Base-by-base conservation (phyloP, 2,797 vertebrate genomes). In the Erpetoichthys calabaricus region DNA sequence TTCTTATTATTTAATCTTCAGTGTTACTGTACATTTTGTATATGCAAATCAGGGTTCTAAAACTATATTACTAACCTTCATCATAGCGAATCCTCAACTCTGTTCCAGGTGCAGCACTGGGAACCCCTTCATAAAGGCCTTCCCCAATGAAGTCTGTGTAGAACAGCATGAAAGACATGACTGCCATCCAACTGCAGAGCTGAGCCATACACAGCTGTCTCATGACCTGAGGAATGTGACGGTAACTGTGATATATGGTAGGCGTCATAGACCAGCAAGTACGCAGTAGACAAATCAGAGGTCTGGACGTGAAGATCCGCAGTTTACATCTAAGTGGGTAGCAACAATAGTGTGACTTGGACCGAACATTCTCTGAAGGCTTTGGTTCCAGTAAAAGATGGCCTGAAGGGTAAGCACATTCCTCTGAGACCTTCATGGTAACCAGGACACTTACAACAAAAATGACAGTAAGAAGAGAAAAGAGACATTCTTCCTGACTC, bases 101-200 rank as follows among this genome's bases (percentile, higher is more conserved):
- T 5, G 74, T 79, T 45, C 86, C 86, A 2, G 79, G 82, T 52
- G 65, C 65, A 1, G 86, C 85, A 42, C 77, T 86, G 59, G 86
- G 85, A 41, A 86, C 79, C 0, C 86, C 86, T 56, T 71, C 67
- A 4, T 88, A 88, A 45, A 88, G 67, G 44, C 85, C 86, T 64
- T 85, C 86, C 2, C 85, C 85, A 42, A 88, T 76, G 68, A 86
- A 88, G 79, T 87, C 85, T 2, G 86, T 88, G 80, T 86, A 88
- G 72, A 88, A 88, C 7, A 88, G 82, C 78, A 86, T 84, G 52
- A 88, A 88, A 25, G 82, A 85, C 86, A 87, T 86, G 65, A 88
- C 79, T 0, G 85, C 83, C 74, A 86, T 83, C 85, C 86, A 88
- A 77, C 83, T 85, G 74, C 85, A 87, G 10, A 88, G 82, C 70